phyloP scores from a whole-genome alignment of 2,797 vertebrate species.

The Manis crassicaudata region DNA sequence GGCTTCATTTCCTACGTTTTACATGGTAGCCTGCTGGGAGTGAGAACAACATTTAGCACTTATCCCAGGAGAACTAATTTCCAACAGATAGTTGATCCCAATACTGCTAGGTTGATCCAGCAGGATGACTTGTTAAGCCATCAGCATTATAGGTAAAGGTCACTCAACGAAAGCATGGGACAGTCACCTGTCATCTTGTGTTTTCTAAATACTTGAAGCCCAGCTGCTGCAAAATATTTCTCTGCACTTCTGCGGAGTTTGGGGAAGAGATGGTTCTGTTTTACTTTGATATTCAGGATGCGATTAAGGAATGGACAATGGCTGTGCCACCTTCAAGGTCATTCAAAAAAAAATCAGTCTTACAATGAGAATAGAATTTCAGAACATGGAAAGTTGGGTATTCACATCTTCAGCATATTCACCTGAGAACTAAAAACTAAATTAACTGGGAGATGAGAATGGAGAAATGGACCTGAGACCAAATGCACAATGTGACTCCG shows the following conservation, averaged over 20 bases:
- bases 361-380: conserved; percentile 14
- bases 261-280: neutral
- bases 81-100: neutral
- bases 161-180: neutral
- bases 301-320: neutral
- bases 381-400: neutral
- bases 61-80: conserved; percentile 46
- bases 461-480: neutral
- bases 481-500: neutral
- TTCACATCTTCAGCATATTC: neutral
- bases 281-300: neutral
- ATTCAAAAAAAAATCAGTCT: neutral
- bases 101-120: conserved; percentile 53
- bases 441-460: neutral
- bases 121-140: conserved; percentile 20
- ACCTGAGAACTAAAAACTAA: neutral
- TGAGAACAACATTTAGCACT: conserved; percentile 76
- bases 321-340: neutral
- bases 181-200: neutral
- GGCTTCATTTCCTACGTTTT: conserved; percentile 78
- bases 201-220: neutral
- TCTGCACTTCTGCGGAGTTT: neutral
- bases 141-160: neutral
- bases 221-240: neutral
- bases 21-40: conserved; percentile 74